Evolutionary conservation across 2,113 vertebrate species (phyloP).

Genomic region (Polypterus senegalus): DNA sequence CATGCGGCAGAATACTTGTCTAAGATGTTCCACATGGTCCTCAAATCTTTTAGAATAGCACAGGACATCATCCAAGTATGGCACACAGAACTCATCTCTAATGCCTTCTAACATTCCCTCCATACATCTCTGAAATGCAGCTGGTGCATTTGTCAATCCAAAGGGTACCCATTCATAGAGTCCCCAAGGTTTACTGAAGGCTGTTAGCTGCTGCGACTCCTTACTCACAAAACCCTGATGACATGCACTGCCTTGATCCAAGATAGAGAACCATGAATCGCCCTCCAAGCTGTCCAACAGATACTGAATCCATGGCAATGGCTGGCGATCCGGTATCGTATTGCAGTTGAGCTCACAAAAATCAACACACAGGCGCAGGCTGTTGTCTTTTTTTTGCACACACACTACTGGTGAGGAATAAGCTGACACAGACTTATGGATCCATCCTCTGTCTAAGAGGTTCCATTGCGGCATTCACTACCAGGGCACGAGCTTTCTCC

Average conservation of each 20-base stretch:
- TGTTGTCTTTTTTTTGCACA: neutral
- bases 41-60: neutral
- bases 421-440: neutral
- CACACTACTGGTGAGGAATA: conserved; percentile 4
- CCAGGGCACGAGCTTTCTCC: too few relatives aligned
- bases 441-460: neutral
- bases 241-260: conserved; percentile 2
- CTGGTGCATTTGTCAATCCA: neutral
- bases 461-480: too few relatives aligned
- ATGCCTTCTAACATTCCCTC: neutral
- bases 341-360: neutral
- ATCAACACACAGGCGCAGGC: neutral
- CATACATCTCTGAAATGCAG: neutral
- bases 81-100: neutral
- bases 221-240: conserved; percentile 4
- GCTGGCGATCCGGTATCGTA: conserved; percentile 1
- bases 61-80: neutral
- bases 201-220: neutral
- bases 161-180: too few relatives aligned
- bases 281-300: neutral
- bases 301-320: neutral
- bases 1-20: neutral
- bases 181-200: neutral
- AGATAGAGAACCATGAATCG: neutral
- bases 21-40: neutral